Evolutionary conservation across 2,888 invertebrate species (phyloP).

Genomic region (Dryomyza anilis): DNA sequence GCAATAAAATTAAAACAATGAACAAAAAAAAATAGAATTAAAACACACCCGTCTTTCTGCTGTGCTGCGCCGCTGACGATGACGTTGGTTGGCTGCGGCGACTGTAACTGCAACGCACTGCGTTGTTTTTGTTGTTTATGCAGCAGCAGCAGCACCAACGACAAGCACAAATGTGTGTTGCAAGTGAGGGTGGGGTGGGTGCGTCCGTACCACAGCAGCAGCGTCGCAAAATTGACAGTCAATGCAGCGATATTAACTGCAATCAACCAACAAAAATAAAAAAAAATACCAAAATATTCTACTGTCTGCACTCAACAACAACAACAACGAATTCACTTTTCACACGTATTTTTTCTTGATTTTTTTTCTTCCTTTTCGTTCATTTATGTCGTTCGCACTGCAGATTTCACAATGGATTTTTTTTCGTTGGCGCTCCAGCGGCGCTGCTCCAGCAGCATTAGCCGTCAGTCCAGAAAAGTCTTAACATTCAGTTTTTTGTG

Average conservation of each 20-base stretch:
- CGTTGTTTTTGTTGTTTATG: background rate
- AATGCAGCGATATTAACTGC: too few relatives aligned
- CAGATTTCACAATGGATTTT: conserved; percentile 5
- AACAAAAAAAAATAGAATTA: background rate
- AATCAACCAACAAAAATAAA: too few relatives aligned
- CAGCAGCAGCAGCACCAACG: too few relatives aligned
- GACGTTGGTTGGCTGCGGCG: background rate
- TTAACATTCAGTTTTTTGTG: background rate
- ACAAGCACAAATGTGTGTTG: background rate
- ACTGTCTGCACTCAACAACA: background rate
- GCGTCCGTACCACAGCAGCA: background rate
- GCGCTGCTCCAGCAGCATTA: conserved; percentile 1
- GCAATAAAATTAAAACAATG: background rate
- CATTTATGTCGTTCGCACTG: background rate
- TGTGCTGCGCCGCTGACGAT: background rate
- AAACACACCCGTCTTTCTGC: background rate
- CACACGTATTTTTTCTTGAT: background rate
- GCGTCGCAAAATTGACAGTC: too few relatives aligned
- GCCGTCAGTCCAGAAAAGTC: background rate
- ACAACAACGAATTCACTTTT: background rate
- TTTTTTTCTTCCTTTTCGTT: background rate
- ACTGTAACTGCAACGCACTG: background rate
- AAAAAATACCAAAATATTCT: background rate
- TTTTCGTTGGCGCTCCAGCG: background rate
- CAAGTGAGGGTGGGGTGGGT: conserved; percentile 16